A percentile compares a stretch with the other conserved stretches of the same genome.
phyloP scores from a whole-genome alignment of 2,797 vertebrate species.

The Notamacropus eugenii region DNA sequence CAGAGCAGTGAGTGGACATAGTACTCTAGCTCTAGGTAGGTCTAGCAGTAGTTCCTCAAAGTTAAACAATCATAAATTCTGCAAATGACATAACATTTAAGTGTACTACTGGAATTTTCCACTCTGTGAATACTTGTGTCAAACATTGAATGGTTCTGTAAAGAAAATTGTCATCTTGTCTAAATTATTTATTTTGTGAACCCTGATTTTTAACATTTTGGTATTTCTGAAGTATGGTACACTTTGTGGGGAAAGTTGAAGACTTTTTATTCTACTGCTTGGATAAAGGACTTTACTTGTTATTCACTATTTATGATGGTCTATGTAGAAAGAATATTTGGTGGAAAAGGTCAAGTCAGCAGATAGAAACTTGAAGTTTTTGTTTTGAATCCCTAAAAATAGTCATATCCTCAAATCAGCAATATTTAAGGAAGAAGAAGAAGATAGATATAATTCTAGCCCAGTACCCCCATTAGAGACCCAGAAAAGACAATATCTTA shows the following conservation, averaged over 20 bases:
- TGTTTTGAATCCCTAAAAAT: background rate
- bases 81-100: background rate
- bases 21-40: background rate
- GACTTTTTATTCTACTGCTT: background rate
- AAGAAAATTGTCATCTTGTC: background rate
- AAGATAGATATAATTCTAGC: background rate
- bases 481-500: background rate
- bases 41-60: background rate
- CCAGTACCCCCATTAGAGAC: background rate
- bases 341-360: background rate
- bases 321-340: background rate
- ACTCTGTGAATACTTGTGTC: background rate
- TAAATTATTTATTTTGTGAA: background rate
- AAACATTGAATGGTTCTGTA: background rate
- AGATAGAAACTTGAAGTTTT: background rate
- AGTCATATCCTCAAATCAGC: background rate
- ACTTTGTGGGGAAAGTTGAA: background rate
- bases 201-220: background rate
- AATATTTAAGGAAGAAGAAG: background rate
- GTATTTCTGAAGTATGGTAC: background rate
- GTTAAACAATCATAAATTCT: background rate
- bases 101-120: background rate
- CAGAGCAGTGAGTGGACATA: background rate
- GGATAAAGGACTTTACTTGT: background rate
- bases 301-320: background rate